Evolutionary conservation across 1,140 invertebrate species (phyloP), one percentile per base, ranked within the genome.

Genomic region (Sarcophaga bullata): DNA sequence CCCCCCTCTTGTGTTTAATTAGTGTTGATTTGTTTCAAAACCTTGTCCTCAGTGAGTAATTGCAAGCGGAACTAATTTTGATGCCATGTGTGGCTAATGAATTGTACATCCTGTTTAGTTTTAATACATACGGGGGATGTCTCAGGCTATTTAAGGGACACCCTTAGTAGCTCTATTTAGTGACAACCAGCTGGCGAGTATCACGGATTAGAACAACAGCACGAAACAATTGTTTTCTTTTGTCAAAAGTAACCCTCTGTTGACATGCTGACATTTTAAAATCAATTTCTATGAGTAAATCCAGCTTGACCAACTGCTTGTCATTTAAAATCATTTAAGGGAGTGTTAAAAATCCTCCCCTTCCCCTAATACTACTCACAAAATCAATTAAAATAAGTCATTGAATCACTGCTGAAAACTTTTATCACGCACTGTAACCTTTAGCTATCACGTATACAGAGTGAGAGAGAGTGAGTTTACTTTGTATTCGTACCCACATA

Each of bases 111-210:
- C n/a, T 19, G 62, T n/a, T 19, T 68, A 19, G 62, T 8, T 68
- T 19, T 68, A n/a, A 58, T 15, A n/a, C 13, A 58, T 37, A 4
- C 25, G 4, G 25, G 25, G 25, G 25, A 37, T 37, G 25, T 37
- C 25, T 37, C 1, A n/a, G n/a, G n/a, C n/a, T n/a, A n/a, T n/a
- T n/a, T n/a, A n/a, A n/a, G n/a, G n/a, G n/a, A n/a, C n/a, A n/a
- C n/a, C n/a, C n/a, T 50, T 50, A 68, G 19, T 68, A 19, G 19
- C 62, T 68, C n/a, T 68, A 68, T 68, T 68, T 68, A 68, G n/a
- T 25, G 10, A 19, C 17, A 25, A 68, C 17, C 62, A 68, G 17
- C 62, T 68, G 62, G 17, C 19, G 62, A 0, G n/a, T n/a, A 19
- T 19, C 17, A 19, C 0, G 17, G 6, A 68, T 68, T 19, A 68